Evolutionary conservation across 92 coral and sea anemone species (phyloP).

Genomic region (Pocillopora meandrina): DNA sequence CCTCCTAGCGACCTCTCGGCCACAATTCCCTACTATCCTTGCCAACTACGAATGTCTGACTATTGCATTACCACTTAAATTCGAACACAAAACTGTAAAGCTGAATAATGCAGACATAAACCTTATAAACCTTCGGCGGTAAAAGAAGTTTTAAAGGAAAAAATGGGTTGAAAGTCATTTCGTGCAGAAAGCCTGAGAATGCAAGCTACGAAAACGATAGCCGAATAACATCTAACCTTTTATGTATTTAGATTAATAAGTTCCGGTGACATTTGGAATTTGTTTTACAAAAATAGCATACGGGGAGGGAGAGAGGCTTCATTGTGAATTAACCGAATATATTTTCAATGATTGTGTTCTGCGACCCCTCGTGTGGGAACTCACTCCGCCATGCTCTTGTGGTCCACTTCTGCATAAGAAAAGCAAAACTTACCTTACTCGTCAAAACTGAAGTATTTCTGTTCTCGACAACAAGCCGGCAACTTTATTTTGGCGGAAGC

Average conservation of each 20-base stretch:
- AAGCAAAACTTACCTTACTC: background rate
- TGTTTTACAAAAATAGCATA: background rate
- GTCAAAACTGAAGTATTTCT: conserved; percentile 28
- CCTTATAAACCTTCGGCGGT: background rate
- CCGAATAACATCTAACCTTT: conserved; percentile 21
- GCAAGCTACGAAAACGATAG: background rate
- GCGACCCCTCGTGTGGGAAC: conserved; percentile 26
- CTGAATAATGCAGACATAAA: background rate
- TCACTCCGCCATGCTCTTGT: background rate
- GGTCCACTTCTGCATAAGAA: background rate
- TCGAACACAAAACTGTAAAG: background rate
- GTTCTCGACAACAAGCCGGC: background rate
- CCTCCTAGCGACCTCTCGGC: background rate
- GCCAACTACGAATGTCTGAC: background rate
- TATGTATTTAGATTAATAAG: conserved; percentile 21
- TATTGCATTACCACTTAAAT: background rate
- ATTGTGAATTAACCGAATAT: background rate
- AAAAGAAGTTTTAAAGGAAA: background rate
- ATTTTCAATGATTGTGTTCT: background rate
- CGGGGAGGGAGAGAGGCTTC: background rate
- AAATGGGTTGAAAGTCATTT: background rate
- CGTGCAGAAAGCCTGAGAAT: conserved; percentile 8
- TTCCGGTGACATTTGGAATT: conserved; percentile 15
- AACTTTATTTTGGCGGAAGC: conserved; percentile 42
- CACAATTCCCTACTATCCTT: background rate